These are phyloP conservation scores for Eufriesea mexicana DNA, from an alignment of 1,140 invertebrate genomes.

Conservation along the genomic window DNA sequence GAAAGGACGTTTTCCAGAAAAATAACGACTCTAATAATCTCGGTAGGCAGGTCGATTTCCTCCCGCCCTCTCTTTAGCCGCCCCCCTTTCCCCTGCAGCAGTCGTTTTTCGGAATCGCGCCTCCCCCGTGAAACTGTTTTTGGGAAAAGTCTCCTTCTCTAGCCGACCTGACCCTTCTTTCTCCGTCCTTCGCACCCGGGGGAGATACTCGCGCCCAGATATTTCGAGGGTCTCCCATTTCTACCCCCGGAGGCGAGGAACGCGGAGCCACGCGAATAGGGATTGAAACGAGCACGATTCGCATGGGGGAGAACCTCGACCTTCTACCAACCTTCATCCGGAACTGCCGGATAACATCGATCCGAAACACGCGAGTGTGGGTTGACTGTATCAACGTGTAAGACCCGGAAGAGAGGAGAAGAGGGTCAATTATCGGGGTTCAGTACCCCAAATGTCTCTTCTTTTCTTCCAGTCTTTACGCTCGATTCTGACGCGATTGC, in stretches of 20 bases:
- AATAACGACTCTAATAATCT: constrained; percentile 74
- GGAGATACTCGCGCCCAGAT: constrained; percentile 66
- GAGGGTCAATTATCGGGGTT: constrained; percentile 70
- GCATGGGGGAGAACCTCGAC: constrained; percentile 69
- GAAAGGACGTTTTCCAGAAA: constrained; percentile 63
- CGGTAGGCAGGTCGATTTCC: constrained; percentile 57
- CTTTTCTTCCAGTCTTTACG: constrained; percentile 35
- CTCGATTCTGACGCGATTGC: constrained; percentile 7
- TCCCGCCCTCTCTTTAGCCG: constrained; percentile 46
- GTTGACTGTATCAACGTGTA: constrained; percentile 65
- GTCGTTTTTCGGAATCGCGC: constrained; percentile 64
- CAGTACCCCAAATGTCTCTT: constrained; percentile 51
- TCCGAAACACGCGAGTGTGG: constrained; percentile 62
- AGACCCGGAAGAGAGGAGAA: constrained; percentile 61
- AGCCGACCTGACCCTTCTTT: not conserved
- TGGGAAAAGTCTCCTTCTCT: constrained; percentile 52
- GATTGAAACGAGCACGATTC: constrained; percentile 70
- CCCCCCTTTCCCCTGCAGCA: constrained; percentile 18
- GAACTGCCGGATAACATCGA: constrained; percentile 71
- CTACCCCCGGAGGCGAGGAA: constrained; percentile 67
- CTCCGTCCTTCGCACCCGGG: constrained; percentile 36
- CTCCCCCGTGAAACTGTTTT: constrained; percentile 65
- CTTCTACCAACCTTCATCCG: constrained; percentile 69
- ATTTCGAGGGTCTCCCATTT: constrained; percentile 72
- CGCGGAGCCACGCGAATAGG: constrained; percentile 62